Base-by-base conservation (phyloP, 2,797 vertebrate genomes). In the Bufotes viridis region DNA sequence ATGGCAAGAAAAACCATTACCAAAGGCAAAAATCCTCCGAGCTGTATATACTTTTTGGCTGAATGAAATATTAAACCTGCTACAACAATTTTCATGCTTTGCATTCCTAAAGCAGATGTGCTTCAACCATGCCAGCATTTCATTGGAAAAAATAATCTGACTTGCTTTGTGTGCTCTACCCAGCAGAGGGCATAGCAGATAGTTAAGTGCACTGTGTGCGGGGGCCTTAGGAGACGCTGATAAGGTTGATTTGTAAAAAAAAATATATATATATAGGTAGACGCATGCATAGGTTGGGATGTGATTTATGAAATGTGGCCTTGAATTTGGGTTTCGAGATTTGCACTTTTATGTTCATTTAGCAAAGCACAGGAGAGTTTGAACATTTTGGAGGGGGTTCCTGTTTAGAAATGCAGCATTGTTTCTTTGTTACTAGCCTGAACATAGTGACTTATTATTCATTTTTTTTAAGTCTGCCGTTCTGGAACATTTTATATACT, bases 71-170 rank as follows among this genome's bases (percentile, higher is more conserved):
- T 95, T 95, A 95, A 95, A 95, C 91, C 94, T 95, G 95, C 94
- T 95, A 95, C 94, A 95, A 94, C 94, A 93, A 92, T 96, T 96
- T 95, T 96, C 95, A 96, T 91, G 93, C 94, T 93, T 94, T 87
- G 92, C 92, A 93, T 95, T 95, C 93, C 92, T 91, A 76, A 93
- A 92, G 93, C 94, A 91, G 95, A 92, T 94, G 93, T 91, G 87
- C 90, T 80, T 89, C 57, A 92, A 91, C 78, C 92, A 93, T 95
- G 95, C 95, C 95, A 96, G 93, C 92, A 93, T 94, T 94, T 93
- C 94, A 94, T 93, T 90, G 93, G 93, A 92, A 95, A 91, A 92
- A 95, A 91, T 92, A 87, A 91, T 60, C 70, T 26, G 29, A 78
- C 92, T 85, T 93, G 94, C 90, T 87, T 92, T 94, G 93, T 92